phyloP scores from a whole-genome alignment of 2,888 invertebrate genomes.

The Neoscelio sp. region DNA sequence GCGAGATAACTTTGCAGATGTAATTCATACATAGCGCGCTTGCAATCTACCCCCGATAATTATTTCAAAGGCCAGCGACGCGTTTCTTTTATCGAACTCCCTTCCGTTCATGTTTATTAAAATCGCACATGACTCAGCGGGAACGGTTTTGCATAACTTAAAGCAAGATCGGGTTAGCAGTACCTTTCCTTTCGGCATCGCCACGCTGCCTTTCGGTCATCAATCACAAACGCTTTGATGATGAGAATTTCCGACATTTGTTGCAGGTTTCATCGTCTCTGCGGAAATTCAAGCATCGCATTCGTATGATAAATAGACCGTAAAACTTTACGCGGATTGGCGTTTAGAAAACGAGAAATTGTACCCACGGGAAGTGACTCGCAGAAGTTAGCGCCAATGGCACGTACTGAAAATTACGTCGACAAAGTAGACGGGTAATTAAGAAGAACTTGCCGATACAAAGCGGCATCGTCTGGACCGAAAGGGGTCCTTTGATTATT shows the following conservation, averaged over 20 bases:
- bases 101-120: conserved; percentile 41
- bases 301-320: too few relatives aligned
- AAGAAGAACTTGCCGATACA: conserved; percentile 41
- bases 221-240: conserved; percentile 10
- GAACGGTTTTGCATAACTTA: conserved; percentile 32
- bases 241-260: background rate
- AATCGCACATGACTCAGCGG: conserved; percentile 44
- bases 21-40: conserved; percentile 48
- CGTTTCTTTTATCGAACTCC: conserved; percentile 8
- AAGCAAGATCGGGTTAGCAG: conserved; percentile 20
- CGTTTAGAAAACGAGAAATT: background rate
- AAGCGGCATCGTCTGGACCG: background rate
- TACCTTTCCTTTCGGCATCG: conserved; percentile 9
- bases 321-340: too few relatives aligned
- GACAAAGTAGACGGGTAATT: conserved; percentile 23
- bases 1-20: conserved; percentile 62
- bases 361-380: background rate
- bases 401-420: background rate
- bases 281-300: too few relatives aligned
- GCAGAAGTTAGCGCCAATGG: background rate
- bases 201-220: background rate
- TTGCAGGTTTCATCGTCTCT: too few relatives aligned
- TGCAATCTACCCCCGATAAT: conserved; percentile 52
- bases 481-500: conserved; percentile 47
- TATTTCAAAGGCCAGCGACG: conserved; percentile 39